A percentile compares a stretch with the other conserved stretches of the same genome.
Evolutionary conservation across 2,888 invertebrate genomes (phyloP).

Genomic region (Drosophila mimica): DNA sequence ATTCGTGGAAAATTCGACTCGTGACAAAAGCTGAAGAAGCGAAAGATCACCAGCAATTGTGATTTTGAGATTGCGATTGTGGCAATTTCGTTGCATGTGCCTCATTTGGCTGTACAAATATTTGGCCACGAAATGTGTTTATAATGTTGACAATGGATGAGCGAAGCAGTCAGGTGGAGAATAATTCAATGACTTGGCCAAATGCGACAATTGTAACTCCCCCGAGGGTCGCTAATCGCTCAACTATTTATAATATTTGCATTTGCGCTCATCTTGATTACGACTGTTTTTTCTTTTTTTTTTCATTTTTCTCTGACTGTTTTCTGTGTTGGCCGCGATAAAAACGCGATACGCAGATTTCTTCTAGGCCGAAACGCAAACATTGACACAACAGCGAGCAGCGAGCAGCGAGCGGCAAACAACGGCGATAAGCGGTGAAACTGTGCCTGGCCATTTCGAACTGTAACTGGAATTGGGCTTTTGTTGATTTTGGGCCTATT

Average conservation of each 20-base stretch:
- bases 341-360: slow-evolving; percentile 18
- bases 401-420: neutral
- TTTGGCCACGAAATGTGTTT: slow-evolving; percentile 34
- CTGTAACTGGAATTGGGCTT: slow-evolving; percentile 8
- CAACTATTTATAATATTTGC: slow-evolving; percentile 61
- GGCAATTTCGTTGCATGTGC: slow-evolving; percentile 9
- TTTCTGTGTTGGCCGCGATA: slow-evolving; percentile 27
- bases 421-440: slow-evolving; percentile 32
- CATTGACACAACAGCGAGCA: slow-evolving; percentile 43
- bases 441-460: slow-evolving; percentile 3
- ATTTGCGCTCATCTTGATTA: slow-evolving; percentile 29
- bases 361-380: slow-evolving; percentile 35
- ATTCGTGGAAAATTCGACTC: neutral
- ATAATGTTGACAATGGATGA: slow-evolving; percentile 15
- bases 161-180: slow-evolving; percentile 28
- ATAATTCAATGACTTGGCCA: slow-evolving; percentile 45
- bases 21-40: neutral
- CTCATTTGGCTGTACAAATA: slow-evolving; percentile 45
- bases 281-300: slow-evolving; percentile 6
- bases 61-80: slow-evolving; percentile 1
- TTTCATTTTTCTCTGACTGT: too few relatives aligned
- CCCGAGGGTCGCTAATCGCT: slow-evolving; percentile 26
- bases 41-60: neutral
- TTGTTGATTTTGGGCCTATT: slow-evolving; percentile 38
- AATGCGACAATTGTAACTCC: slow-evolving; percentile 42